These are phyloP conservation scores for Liasis olivaceus DNA, from an alignment of 2,797 vertebrate species.

Conservation along the genomic window DNA sequence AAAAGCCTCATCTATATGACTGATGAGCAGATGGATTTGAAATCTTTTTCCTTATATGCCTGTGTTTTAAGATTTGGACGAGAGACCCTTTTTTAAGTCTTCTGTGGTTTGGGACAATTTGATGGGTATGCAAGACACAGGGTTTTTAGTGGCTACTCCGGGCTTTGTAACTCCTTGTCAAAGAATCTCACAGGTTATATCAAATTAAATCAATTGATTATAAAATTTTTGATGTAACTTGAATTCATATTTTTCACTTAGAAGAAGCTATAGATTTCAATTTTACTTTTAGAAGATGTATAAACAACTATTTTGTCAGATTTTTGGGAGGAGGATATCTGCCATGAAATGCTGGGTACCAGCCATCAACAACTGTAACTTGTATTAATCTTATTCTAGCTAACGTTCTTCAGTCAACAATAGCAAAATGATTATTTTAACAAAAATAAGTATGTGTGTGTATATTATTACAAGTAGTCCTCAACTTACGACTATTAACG, in stretches of 20 bases:
- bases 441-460: too few relatives aligned
- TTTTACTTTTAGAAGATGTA: too few relatives aligned
- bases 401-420: too few relatives aligned
- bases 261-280: too few relatives aligned
- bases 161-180: neutral
- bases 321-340: too few relatives aligned
- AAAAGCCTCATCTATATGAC: neutral
- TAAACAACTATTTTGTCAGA: too few relatives aligned
- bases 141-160: neutral
- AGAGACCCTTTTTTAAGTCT: neutral
- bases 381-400: too few relatives aligned
- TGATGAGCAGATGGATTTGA: neutral
- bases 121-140: neutral
- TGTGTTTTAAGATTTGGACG: neutral
- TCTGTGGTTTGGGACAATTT: neutral
- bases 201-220: neutral
- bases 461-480: too few relatives aligned
- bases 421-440: too few relatives aligned
- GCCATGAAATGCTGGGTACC: too few relatives aligned
- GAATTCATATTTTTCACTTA: neutral
- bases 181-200: neutral
- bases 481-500: too few relatives aligned
- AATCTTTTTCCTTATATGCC: neutral
- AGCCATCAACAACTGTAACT: too few relatives aligned
- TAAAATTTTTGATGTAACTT: neutral